phyloP scores from a whole-genome alignment of 2,797 vertebrate species.

The Sternotherus odoratus region DNA sequence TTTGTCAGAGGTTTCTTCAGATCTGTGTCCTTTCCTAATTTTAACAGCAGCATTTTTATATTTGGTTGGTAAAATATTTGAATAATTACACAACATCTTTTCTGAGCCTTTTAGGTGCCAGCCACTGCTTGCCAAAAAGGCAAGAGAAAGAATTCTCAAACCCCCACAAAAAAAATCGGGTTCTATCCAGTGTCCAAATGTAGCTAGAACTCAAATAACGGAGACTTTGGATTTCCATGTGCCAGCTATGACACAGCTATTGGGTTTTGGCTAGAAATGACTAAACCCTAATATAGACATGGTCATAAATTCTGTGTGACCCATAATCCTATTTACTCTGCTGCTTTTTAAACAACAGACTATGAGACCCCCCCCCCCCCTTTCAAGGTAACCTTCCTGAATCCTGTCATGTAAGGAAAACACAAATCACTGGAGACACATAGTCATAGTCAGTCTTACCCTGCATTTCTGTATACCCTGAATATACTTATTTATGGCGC shows the following conservation, averaged over 20 bases:
- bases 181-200: rapidly evolving
- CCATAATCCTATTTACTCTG: neutral
- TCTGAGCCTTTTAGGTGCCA: neutral
- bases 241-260: neutral
- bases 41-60: neutral
- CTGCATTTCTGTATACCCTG: neutral
- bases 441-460: neutral
- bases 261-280: neutral
- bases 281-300: neutral
- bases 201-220: rapidly evolving
- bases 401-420: neutral
- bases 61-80: neutral
- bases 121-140: neutral
- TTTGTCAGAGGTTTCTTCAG: neutral
- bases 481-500: neutral
- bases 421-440: neutral
- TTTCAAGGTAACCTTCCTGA: neutral
- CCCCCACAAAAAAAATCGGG: rapidly evolving
- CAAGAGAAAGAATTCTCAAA: neutral
- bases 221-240: rapidly evolving
- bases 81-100: neutral
- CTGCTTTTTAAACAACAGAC: neutral
- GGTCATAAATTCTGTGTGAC: neutral
- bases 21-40: neutral
- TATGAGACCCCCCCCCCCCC: neutral